These are phyloP conservation scores for Ia io DNA, from an alignment of 2,113 vertebrate species.

Conservation along the genomic window DNA sequence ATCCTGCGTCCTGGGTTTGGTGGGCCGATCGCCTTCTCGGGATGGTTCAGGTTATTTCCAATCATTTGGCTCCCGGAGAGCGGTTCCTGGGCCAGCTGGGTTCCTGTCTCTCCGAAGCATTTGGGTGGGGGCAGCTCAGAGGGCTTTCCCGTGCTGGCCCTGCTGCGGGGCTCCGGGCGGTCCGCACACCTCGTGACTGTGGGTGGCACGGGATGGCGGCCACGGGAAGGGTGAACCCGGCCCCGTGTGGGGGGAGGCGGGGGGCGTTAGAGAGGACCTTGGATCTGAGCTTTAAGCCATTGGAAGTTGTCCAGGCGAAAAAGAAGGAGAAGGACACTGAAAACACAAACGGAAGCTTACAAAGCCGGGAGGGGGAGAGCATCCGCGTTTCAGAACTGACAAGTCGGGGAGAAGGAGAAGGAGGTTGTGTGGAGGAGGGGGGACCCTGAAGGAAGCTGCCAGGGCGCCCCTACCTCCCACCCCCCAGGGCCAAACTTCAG, in stretches of 20 bases:
- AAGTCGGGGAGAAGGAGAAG: neutral
- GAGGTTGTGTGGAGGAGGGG: neutral
- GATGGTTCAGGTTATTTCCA: neutral
- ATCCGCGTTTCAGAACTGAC: neutral
- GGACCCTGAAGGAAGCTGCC: neutral
- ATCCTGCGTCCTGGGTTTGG: neutral
- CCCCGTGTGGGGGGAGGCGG: neutral
- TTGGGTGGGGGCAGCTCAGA: neutral
- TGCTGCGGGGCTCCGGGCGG: neutral
- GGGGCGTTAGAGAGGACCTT: neutral
- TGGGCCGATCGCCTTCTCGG: neutral
- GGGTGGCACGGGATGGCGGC: fast-evolving
- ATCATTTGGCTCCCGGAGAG: neutral
- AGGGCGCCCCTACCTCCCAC: too few species aligned
- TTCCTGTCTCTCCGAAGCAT: neutral
- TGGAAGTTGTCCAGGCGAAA: neutral
- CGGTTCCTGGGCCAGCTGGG: neutral
- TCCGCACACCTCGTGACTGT: neutral
- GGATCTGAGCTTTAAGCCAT: neutral
- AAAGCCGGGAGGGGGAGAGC: neutral
- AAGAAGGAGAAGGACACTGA: neutral
- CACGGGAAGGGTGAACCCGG: neutral
- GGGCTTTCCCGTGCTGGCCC: neutral
- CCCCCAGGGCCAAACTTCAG: neutral
- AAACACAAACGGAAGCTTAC: neutral